Evolutionary conservation across 2,888 invertebrate species (phyloP), one percentile per base, ranked within the genome.

Genomic region (Strigamia maritima): DNA sequence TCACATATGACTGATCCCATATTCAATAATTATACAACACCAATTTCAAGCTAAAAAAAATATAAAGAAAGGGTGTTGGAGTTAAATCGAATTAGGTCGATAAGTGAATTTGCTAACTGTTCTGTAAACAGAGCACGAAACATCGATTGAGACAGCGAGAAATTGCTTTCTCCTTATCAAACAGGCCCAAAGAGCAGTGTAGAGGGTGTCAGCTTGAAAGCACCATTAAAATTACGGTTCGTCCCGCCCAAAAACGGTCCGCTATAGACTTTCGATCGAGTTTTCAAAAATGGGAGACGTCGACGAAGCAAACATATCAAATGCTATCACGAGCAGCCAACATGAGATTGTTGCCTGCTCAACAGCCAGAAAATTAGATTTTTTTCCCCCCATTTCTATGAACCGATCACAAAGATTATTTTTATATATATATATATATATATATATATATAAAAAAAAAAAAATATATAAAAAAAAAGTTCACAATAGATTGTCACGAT

Each of bases 81-180:
- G 44, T 44, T 44, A 44, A 44, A 44, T 44, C 44, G 44, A 44
- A 44, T 44, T 44, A 60, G 22, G 60, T 60, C 60, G 60, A 60
- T 60, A 60, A 60, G 22, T 60, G 60, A 24, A 60, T 60, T 60
- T 60, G 19, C 24, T 60, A 60, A 60, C 60, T 60, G 22, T 60
- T 60, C 19, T 19, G 60, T 60, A 60, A 60, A 60, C 60, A 60
- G 60, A 4, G 60, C 60, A 60, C 60, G 60, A 60, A 60, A 60
- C 60, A 24, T 60, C 60, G 60, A 60, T 60, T 24, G 60, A 60
- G 60, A 24, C 22, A 24, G 60, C 24, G 22, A 60, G 60, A 60
- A 60, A 60, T 60, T 60, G 60, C 60, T 24, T 60, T 60, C 16
- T 44, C 44, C 60, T 60, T 60, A 60, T 60, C 19, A 60, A 60